Evolutionary conservation across 92 coral and sea anemone genomes (phyloP), one percentile per base, ranked within the genome.

Genomic region (Pocillopora meandrina): DNA sequence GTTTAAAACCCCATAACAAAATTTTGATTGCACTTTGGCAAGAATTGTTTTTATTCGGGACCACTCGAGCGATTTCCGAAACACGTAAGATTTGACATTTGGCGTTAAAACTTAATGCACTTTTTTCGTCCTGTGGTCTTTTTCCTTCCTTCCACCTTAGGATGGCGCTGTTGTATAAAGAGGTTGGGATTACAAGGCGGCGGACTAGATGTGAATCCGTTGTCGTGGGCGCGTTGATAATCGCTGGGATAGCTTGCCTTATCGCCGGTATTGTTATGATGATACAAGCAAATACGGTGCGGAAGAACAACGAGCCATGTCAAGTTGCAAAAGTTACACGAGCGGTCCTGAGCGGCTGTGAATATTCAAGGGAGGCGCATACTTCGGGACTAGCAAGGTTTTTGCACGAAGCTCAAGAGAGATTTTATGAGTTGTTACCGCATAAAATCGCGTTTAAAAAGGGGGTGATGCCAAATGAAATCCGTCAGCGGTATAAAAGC

Each of bases 361-460:
- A 21, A 71, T 82, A 34, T 17, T 82, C 86, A 10, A 20, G n/a
- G 21, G 98, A 93, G 73, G 93, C 98, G 15, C 71, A 81, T 12
- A 75, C 90, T 57, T 84, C 94, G 8, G 84, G 94, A 63, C 84
- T 93, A 17, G 87, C 72, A 58, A 70, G 78, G 55, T 89, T 91
- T 67, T 84, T 93, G 5, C 36, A 60, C 33, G 84, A 91, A 72
- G 91, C 92, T 36, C 88, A 86, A 52, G 89, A 84, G 36, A 82
- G 63, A n/a, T 92, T 86, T 76, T 93, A 75, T 70, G 85, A 89
- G 68, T 72, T 93, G 15, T 83, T 87, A 59, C 98, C 98, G 1
- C 86, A 93, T 65, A 87, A 90, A 52, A 88, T 91, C 66, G 85
- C 35, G 35, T 75, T 76, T 65, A 90, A 93, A 71, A 86, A 76